Evolutionary conservation across 2,113 vertebrate species (phyloP).

Genomic region (Anguilla rostrata): DNA sequence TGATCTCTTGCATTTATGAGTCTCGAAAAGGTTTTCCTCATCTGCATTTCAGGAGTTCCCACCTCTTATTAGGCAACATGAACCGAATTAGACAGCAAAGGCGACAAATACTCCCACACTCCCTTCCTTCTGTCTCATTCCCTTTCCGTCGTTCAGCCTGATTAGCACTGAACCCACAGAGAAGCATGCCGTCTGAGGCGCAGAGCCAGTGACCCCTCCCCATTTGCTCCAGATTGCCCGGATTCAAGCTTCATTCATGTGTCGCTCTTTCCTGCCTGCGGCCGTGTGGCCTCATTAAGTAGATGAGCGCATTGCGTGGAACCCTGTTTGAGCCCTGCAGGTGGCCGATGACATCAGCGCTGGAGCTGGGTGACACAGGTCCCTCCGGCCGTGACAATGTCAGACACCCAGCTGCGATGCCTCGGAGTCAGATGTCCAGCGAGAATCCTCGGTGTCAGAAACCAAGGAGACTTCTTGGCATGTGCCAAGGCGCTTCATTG

Average conservation of each 20-base stretch:
- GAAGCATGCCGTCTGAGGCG: neutral
- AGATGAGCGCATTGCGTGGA: neutral
- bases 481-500: neutral
- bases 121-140: neutral
- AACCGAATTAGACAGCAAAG: neutral
- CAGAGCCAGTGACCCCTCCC: neutral
- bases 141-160: neutral
- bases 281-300: neutral
- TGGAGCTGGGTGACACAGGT: neutral
- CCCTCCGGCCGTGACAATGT: neutral
- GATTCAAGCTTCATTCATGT: neutral
- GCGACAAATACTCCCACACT: conserved; percentile 2
- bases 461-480: neutral
- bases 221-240: neutral
- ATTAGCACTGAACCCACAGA: neutral
- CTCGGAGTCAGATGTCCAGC: neutral
- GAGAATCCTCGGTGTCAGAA: neutral
- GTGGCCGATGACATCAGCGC: neutral
- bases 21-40: neutral
- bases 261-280: neutral
- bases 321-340: neutral
- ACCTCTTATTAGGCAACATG: neutral
- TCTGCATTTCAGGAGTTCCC: neutral
- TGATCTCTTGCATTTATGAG: neutral
- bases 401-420: neutral